Base-by-base conservation (phyloP, 2,888 invertebrate genomes). In the Cephus runcator region DNA sequence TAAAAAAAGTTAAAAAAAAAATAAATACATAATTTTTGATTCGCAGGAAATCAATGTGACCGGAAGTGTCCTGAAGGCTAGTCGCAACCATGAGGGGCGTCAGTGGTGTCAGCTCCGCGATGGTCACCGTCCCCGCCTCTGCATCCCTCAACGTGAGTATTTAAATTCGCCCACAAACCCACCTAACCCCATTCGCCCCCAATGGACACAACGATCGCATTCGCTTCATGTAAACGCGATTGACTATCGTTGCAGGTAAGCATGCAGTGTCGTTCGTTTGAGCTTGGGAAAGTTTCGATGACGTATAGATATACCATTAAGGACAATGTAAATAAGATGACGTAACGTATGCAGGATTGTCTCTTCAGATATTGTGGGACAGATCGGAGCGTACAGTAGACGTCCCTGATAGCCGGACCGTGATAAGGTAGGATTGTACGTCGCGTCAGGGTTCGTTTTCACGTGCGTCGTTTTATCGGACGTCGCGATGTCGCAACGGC, bases 91-190 rank as follows among this genome's bases (percentile, higher is more conserved):
- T 88, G 88, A 88, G 86, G 86, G 89, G 87, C 83, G 87, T 87
- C 81, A 86, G 84, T 77, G 82, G 81, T 69, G 86, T 86, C 80
- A 86, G 85, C 81, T 85, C 87, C 77, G 82, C 84, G 78, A 85
- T 87, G 85, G 86, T 89, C 81, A 88, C 86, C 79, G 85, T 88
- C 35, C 89, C 90, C 79, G 87, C 87, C 83, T 88, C 90, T 75
- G 84, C 87, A 77, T 89, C 89, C 56, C 82, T 88, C 71, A 89
- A 87, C 79, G 89, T 90, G 82, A 89, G 89, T 88, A 80, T 71
- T 31, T 31, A 15, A 71, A 71, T 71, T 71, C 0, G 6, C 71
- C 71, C 78, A 78, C 79, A 75, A 76, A 69, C 12, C 3, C 35
- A 12, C 79, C 80, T 81, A 81, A 83, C 81, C 83, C 83, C 81